Percentiles rank a stretch among this genome's conserved stretches.
Conservation (phyloP, 2,113 vertebrate species). For the Petrocephalus microphthalmus region DNA sequence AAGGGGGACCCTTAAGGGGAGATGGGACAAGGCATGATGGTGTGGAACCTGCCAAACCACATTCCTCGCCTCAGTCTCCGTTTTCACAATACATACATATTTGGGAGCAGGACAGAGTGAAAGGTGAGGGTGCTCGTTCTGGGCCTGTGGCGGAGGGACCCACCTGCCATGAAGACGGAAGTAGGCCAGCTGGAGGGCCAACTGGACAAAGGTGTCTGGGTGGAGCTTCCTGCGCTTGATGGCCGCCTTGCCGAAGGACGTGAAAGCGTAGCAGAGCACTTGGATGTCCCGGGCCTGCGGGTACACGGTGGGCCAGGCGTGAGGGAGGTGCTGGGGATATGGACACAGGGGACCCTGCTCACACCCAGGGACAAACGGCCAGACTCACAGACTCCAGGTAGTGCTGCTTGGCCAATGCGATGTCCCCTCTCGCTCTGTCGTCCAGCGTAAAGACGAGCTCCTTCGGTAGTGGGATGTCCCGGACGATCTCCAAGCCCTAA, state of each 20-base stretch:
- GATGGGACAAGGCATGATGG: not conserved
- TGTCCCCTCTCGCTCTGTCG: conserved; percentile 59
- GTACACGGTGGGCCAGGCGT: not conserved
- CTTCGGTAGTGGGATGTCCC: conserved; percentile 66
- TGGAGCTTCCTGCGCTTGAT: conserved; percentile 77
- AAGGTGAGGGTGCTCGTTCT: not conserved
- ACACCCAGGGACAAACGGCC: not conserved
- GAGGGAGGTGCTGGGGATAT: not conserved
- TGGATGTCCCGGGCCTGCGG: conserved; percentile 73
- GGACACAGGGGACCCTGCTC: not conserved
- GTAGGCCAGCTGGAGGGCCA: conserved; percentile 85
- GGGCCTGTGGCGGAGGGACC: conserved; percentile 7
- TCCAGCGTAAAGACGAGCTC: conserved; percentile 87
- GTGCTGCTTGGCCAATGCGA: conserved; percentile 65
- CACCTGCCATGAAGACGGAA: conserved; percentile 75
- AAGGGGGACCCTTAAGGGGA: not conserved
- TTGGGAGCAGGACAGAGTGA: not conserved
- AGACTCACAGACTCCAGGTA: conserved; percentile 69
- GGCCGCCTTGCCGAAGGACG: conserved; percentile 76
- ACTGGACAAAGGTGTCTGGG: conserved; percentile 87
- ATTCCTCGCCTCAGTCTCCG: not conserved
- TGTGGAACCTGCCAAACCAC: not conserved
- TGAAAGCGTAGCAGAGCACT: conserved; percentile 71
- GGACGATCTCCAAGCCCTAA: conserved; percentile 72
- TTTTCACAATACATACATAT: not conserved